Conservation (phyloP, 2,113 vertebrate species). For the Epinephelus moara region DNA sequence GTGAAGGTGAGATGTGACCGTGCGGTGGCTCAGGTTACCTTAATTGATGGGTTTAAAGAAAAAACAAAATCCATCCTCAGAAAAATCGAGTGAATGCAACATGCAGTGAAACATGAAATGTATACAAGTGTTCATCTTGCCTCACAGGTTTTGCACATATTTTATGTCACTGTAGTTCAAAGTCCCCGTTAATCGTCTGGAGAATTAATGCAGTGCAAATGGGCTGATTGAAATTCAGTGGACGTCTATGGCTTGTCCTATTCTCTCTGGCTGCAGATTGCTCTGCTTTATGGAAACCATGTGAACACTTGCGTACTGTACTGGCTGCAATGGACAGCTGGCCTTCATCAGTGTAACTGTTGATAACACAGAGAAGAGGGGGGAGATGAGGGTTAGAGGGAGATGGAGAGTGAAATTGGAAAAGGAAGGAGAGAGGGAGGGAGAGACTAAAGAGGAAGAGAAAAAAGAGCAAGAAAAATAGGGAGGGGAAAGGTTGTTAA, state of each 20-base stretch:
- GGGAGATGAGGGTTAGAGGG: neutral
- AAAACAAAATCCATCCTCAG: neutral
- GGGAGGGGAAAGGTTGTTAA: constrained; percentile 42
- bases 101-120: constrained; percentile 1
- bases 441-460: neutral
- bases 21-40: neutral
- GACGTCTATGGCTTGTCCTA: constrained; percentile 19
- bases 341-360: constrained; percentile 61
- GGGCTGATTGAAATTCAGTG: constrained; percentile 61
- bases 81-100: neutral
- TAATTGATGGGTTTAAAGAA: neutral
- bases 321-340: constrained; percentile 56
- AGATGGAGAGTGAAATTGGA: constrained; percentile 42
- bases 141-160: constrained; percentile 11
- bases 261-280: constrained; percentile 33
- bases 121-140: constrained; percentile 8
- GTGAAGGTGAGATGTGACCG: constrained; percentile 15
- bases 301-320: constrained; percentile 51
- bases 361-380: constrained; percentile 37
- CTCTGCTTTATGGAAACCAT: constrained; percentile 29
- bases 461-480: constrained; percentile 7
- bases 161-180: constrained; percentile 19
- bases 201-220: constrained; percentile 39
- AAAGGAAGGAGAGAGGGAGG: constrained; percentile 10
- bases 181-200: constrained; percentile 29